A percentile compares a stretch with the other conserved stretches of the same genome.
These are phyloP conservation scores for Phymorhynchus buccinoides DNA, from an alignment of 1,140 invertebrate species.

Conservation along the genomic window DNA sequence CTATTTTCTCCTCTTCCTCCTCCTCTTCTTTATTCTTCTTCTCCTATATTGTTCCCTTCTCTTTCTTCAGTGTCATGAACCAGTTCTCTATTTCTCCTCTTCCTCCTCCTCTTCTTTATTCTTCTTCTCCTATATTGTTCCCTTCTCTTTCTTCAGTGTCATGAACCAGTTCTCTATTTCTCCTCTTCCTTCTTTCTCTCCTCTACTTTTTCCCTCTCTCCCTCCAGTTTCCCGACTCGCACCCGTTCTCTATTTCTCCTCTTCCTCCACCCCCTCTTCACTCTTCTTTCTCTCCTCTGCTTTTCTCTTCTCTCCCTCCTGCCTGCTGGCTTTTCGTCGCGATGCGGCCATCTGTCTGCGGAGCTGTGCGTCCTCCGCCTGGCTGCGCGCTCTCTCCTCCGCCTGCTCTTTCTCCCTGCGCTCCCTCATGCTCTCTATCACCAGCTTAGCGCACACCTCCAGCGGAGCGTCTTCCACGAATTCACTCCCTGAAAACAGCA, in stretches of 20 bases:
- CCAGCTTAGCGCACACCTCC: slow-evolving; percentile 59
- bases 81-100: neutral
- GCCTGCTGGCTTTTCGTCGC: neutral
- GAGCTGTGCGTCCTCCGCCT: neutral
- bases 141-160: neutral
- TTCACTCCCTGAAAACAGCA: slow-evolving; percentile 57
- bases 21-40: too few relatives aligned
- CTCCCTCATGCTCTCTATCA: slow-evolving; percentile 57
- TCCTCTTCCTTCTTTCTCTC: neutral
- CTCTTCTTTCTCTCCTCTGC: neutral
- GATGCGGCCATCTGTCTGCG: neutral
- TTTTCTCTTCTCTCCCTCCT: neutral
- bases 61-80: neutral
- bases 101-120: neutral
- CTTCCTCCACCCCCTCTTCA: neutral
- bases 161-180: neutral
- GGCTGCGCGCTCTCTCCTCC: neutral
- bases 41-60: slow-evolving; percentile 3
- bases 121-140: neutral
- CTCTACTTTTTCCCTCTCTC: slow-evolving; percentile 4
- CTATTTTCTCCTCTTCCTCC: neutral
- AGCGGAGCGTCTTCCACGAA: slow-evolving; percentile 63
- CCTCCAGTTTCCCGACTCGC: too few relatives aligned
- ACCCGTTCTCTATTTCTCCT: neutral
- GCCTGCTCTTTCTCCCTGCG: slow-evolving; percentile 51